Conservation (phyloP, 2,888 invertebrate genomes). For the Leptarthrus brevirostris region DNA sequence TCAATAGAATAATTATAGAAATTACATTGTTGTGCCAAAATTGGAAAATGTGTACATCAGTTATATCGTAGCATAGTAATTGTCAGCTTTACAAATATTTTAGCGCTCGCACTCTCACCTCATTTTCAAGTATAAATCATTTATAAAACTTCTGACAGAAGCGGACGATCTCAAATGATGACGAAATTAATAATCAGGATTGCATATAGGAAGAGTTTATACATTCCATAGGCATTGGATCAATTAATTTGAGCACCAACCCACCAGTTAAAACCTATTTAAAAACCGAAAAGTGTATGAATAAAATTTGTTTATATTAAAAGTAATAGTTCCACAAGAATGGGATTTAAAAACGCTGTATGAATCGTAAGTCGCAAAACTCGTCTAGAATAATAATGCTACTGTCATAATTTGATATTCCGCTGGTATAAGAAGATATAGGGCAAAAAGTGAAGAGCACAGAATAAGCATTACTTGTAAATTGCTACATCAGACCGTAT, state of each 20-base stretch:
- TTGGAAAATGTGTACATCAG: no score
- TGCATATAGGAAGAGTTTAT: conserved; percentile 38
- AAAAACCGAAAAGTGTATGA: conserved; percentile 40
- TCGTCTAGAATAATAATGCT: conserved; percentile 19
- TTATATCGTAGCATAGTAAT: no score
- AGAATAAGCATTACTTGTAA: conserved; percentile 32
- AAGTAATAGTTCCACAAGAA: conserved; percentile 18
- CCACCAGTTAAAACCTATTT: conserved; percentile 17
- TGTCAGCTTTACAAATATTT: no score
- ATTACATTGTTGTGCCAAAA: no score
- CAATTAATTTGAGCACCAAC: conserved; percentile 20
- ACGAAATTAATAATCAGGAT: conserved; percentile 9
- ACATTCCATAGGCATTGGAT: not conserved
- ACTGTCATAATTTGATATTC: conserved; percentile 43
- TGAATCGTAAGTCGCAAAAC: conserved; percentile 24
- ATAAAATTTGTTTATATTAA: conserved; percentile 40
- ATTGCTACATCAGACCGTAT: not conserved
- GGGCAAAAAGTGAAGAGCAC: conserved; percentile 39
- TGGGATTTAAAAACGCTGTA: not conserved
- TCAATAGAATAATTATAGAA: no score
- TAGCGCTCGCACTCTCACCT: no score
- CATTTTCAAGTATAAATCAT: no score
- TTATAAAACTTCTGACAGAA: no score
- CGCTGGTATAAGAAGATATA: conserved; percentile 5
- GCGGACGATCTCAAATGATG: no score